phyloP scores from a whole-genome alignment of 1,140 invertebrate genomes.

The Cotesia vestalis region DNA sequence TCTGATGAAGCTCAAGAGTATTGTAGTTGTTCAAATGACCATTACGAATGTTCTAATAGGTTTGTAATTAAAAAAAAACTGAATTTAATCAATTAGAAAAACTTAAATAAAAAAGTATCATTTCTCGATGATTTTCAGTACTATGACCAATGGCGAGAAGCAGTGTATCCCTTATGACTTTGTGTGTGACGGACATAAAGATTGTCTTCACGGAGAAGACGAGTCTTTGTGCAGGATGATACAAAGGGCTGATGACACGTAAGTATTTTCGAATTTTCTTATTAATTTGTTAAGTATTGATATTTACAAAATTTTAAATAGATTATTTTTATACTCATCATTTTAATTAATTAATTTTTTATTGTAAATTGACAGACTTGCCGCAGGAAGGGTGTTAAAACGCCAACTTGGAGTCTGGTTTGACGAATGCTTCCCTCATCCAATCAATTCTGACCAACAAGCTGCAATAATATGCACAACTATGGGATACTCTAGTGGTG shows the following conservation, averaged over 20 bases:
- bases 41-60: constrained; percentile 65
- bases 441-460: no score
- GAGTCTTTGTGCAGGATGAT: constrained; percentile 67
- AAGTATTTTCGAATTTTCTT: constrained; percentile 27
- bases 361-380: no score
- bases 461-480: no score
- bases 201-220: constrained; percentile 77
- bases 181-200: constrained; percentile 75
- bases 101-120: neutral
- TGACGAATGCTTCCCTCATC: no score
- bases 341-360: no score
- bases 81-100: neutral
- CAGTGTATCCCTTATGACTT: constrained; percentile 74
- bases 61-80: neutral
- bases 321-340: no score
- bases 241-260: constrained; percentile 42
- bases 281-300: no score
- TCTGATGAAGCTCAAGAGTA: constrained; percentile 76
- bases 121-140: constrained; percentile 30
- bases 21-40: constrained; percentile 70
- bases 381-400: no score
- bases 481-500: no score
- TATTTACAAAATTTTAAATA: no score
- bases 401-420: no score
- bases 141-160: constrained; percentile 30